Base-by-base conservation (phyloP, 2,888 invertebrate genomes). In the Carcina quercana region DNA sequence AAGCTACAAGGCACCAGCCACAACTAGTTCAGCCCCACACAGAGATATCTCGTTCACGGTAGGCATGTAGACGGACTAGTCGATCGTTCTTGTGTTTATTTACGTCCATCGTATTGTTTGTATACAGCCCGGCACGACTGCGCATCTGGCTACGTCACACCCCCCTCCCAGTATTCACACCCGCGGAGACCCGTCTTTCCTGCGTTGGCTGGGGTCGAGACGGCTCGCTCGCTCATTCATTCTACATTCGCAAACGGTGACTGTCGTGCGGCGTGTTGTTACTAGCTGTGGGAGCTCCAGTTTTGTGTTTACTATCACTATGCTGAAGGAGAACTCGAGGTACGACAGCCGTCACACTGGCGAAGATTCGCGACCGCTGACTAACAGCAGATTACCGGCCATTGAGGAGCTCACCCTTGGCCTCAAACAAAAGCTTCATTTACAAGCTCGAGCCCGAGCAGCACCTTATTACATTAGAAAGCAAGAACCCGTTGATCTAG, bases 81-180 rank as follows among this genome's bases (percentile, higher is more conserved):
- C 15, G 55, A 65, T 66, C 66, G 58, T 60, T 65, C 73, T 72
- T 67, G 70, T 83, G 82, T 83, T 83, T 83, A 83, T 83, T 83
- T 83, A 83, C 83, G 83, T 83, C 82, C 82, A 64, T 65, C 73
- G 80, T 79, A 80, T 83, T 82, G 82, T 83, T 83, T 83, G 83
- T 83, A 83, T 78, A 83, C 83, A 83, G 74, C 70, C 79, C 79
- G 80, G 79, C 76, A 72, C 78, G 79, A 69, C 78, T 83, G 83
- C 83, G 83, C 83, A 82, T 76, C 75, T 59, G 68, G 56, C 62
- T 66, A 75, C 80, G 82, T 79, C 82, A 79, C 59, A 50, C 70
- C 67, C 62, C 70, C 60, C 63, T 53, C 54, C 13, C 24, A 20
- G 46, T 52, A 50, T 47, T 38, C 42, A 34, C 57, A 70, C 71